These are phyloP conservation scores for Chamaetylas fuelleborni DNA, from an alignment of 2,113 vertebrate species.

Conservation along the genomic window DNA sequence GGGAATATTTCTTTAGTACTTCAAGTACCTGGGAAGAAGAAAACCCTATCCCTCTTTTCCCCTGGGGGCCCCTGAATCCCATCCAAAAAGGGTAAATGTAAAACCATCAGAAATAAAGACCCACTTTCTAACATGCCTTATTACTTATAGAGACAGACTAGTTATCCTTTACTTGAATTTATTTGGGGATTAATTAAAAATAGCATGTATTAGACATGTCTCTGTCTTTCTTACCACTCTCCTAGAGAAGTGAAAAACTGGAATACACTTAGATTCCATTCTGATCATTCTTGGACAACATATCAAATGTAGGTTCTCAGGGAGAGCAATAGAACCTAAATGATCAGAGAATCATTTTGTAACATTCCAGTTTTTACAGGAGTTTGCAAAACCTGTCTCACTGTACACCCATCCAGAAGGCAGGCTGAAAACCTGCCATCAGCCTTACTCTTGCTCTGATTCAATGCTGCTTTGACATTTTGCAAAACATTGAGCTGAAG, in stretches of 20 bases:
- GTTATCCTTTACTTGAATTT: neutral
- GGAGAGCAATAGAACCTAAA: neutral
- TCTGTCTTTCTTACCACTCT: neutral
- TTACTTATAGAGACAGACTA: neutral
- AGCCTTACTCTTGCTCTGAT: neutral
- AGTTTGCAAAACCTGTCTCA: neutral
- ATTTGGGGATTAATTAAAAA: neutral
- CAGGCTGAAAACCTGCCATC: neutral
- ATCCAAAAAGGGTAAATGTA: neutral
- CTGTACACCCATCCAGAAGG: neutral
- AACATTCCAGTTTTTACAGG: neutral
- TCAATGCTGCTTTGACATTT: neutral
- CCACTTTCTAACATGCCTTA: neutral
- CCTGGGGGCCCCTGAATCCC: accelerated
- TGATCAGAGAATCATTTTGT: neutral
- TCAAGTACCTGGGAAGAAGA: neutral
- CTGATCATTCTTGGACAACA: neutral
- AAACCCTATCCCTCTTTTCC: neutral
- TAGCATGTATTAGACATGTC: neutral
- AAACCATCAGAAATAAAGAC: neutral
- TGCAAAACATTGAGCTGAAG: neutral
- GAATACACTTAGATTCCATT: neutral
- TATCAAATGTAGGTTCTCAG: neutral
- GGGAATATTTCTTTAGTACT: neutral
- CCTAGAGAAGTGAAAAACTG: neutral